Evolutionary conservation across 1,140 invertebrate genomes (phyloP).

Genomic region (Drosophila bocqueti): DNA sequence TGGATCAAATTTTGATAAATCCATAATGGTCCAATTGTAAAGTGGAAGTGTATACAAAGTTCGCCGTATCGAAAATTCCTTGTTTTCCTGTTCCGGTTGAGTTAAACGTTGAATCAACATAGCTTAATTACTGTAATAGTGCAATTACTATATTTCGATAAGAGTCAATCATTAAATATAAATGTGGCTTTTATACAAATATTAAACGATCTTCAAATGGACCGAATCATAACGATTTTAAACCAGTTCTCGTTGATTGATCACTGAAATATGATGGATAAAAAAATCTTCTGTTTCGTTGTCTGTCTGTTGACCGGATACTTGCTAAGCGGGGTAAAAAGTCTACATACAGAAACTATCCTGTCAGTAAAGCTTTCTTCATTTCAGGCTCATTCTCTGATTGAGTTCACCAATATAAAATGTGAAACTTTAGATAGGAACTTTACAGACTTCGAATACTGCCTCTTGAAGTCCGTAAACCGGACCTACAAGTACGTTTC

Average conservation of each 20-base stretch:
- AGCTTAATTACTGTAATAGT: no score
- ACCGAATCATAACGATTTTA: no score
- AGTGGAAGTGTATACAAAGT: no score
- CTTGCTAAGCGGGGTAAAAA: not conserved
- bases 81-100: no score
- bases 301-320: not conserved
- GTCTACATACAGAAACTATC: not conserved
- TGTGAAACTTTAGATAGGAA: not conserved
- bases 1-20: no score
- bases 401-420: not conserved
- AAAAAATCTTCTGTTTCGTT: not conserved
- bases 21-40: no score
- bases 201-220: not conserved
- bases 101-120: no score
- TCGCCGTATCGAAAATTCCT: no score
- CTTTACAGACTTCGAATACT: not conserved
- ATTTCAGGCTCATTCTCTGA: not conserved
- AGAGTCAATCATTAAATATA: not conserved
- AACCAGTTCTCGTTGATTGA: not conserved
- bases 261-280: not conserved
- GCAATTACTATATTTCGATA: not conserved
- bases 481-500: no score
- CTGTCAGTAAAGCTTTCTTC: rapidly evolving
- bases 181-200: not conserved
- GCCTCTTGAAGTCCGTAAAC: no score